Evolutionary conservation across 1,140 invertebrate species (phyloP), one percentile per base, ranked within the genome.

Genomic region (Cydia amplana): DNA sequence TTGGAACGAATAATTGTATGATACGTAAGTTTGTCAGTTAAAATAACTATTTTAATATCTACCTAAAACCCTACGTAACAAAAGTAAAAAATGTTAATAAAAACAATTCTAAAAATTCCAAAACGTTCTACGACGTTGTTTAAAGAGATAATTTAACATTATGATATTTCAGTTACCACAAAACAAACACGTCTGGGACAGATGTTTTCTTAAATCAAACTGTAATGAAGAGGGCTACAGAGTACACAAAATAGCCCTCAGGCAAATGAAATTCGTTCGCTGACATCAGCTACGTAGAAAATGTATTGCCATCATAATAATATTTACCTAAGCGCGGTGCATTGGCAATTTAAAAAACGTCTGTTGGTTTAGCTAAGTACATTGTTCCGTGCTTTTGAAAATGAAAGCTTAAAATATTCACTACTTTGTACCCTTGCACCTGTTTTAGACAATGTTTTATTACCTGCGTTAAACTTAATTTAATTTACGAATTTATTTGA

Each of bases 171-270:
- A 70, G 28, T 16, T 70, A 36, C 32, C 32, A 46, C 51, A 63
- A 18, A 63, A 74, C 55, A 79, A 79, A 82, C 76, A 80, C 78
- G 83, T 85, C 80, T 72, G 40, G 60, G 79, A 79, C 82, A 85
- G 78, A 79, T 79, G 77, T 81, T 80, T 78, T 79, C 65, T 79
- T 78, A 83, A 80, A 82, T 83, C 80, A 81, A 79, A 85, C 79
- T 80, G 75, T 80, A 82, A 83, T 80, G 78, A 80, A 79, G 74
- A 77, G 79, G 78, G 40, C 74, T 64, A 70, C 28, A 40, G 16
- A 40, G 74, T 73, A 77, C 78, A 79, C 78, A 81, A 81, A 79
- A 77, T 77, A 82, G 74, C 72, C 70, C 23, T 10, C 70, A 46
- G 80, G 83, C 77, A 80, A 80, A 85, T 80, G 77, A 81, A 75